Evolutionary conservation across 2,797 vertebrate species (phyloP), one percentile per base, ranked within the genome.

Genomic region (Psittacula derbiana): DNA sequence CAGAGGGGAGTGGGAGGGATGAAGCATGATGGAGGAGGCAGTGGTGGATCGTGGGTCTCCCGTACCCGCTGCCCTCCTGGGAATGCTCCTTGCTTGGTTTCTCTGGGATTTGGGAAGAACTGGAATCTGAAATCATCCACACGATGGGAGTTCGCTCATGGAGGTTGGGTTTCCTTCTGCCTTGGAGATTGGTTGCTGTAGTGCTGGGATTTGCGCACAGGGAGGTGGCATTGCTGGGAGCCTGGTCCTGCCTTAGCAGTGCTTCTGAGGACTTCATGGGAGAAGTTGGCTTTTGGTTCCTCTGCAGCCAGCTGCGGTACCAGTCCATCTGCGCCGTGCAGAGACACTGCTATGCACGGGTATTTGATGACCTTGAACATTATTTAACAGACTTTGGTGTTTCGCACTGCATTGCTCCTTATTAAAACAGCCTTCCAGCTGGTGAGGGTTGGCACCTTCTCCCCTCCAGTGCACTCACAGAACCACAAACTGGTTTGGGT

Each of bases 101-200:
- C 16, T 23, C 16, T 28, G 40, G 40, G 16, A 1, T 53, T 88
- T 50, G 80, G n/a, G 31, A 13, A 69, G 55, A n/a, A 31, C 46
- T 27, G 25, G 52, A 7, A 60, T 8, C 8, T 18, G 8, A 31
- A 64, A 21, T 53, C 21, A 64, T 46, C 60, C 24, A 33, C 64
- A n/a, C 38, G 2, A 27, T 10, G 50, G 60, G 55, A 12, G 10
- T 75, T 71, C 40, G 43, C 53, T n/a, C 0, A 0, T 13, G 33
- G 53, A 40, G 10, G 69, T 76, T 43, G 60, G 11, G 12, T n/a
- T 80, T 55, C 11, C 16, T 50, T 12, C 75, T n/a, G 53, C 67
- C 79, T 21, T 36, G 47, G n/a, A 49, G 55, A 10, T 11, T 8
- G 23, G 14, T 25, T 15, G 50, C 17, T 0, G 2, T 9, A 18